phyloP scores from a whole-genome alignment of 2,888 invertebrate genomes.

The Bhutanitis thaidina region DNA sequence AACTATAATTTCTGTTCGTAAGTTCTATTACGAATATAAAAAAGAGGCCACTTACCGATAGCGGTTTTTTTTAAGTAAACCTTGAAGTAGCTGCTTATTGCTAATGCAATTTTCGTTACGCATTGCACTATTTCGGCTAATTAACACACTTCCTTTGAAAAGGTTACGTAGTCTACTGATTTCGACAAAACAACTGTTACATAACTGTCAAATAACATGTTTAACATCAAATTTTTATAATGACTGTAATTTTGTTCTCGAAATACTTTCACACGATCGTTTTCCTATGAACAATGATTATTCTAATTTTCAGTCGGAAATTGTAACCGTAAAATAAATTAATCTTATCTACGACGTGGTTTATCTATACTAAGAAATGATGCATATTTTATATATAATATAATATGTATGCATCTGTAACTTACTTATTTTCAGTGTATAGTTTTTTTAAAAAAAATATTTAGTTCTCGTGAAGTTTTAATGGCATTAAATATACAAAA shows the following conservation, averaged over 20 bases:
- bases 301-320: background rate
- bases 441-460: too few relatives aligned
- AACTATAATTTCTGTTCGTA: too few relatives aligned
- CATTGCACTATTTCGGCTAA: conserved; percentile 38
- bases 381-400: too few relatives aligned
- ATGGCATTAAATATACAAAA: too few relatives aligned
- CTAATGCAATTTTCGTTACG: conserved; percentile 41
- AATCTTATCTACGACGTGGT: too few relatives aligned
- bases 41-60: background rate
- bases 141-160: conserved; percentile 54
- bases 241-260: background rate
- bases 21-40: background rate
- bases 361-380: too few relatives aligned
- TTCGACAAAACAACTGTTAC: conserved; percentile 16
- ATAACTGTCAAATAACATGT: background rate
- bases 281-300: background rate
- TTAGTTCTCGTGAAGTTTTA: too few relatives aligned
- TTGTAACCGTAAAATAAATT: too few relatives aligned
- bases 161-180: conserved; percentile 28
- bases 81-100: conserved; percentile 35
- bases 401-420: too few relatives aligned
- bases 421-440: too few relatives aligned
- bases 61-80: conserved; percentile 32
- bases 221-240: background rate
- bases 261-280: background rate